Base-by-base conservation (phyloP, 1,140 invertebrate species). In the Drosophila ohnishii region DNA sequence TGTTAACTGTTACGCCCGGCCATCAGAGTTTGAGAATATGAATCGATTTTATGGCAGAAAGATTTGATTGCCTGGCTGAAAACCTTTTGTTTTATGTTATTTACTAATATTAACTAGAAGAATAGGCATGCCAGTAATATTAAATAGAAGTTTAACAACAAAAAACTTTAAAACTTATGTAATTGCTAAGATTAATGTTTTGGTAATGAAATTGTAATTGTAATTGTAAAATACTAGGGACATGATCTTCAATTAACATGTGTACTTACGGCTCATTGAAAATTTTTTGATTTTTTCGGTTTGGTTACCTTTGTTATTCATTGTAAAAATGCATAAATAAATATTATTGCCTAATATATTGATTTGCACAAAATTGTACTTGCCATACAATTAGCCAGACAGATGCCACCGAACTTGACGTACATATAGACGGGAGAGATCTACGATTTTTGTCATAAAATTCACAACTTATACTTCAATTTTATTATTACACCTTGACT, bases 1-100 rank as follows among this genome's bases (percentile, higher is more conserved):
- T 73, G 44, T 32, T 25, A 72, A 79, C 69, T 71, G 75, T 67
- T 86, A 80, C 63, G 81, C 51, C 57, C 32, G 60, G 60, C 48
- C 40, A 30, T 32, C 19, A 32, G n/a, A 40, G 44, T 50, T 65
- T 16, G 19, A 42, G 59, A 28, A 39, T 37, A 35, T 28, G 34
- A 34, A 55, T 22, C 16, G 7, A 62, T 14, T 35, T 35, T 22
- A 35, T 22, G 16, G 16, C 50, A 35, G 6, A 62, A 19, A 32
- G 25, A 57, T 8, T 50, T 25, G 34, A 10, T 58, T 47, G 37
- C 39, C 25, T 13, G 45, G 25, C 25, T 28, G 25, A 28, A 28
- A 28, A 6, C 5, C 25, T 28, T 1, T 30, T 9, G 2, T 37
- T 55, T 55, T n/a, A 35, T 37, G 34, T n/a, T 55, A 10, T 25